Conservation (phyloP, 2,797 vertebrate genomes). For the Poeciliopsis presidionis region DNA sequence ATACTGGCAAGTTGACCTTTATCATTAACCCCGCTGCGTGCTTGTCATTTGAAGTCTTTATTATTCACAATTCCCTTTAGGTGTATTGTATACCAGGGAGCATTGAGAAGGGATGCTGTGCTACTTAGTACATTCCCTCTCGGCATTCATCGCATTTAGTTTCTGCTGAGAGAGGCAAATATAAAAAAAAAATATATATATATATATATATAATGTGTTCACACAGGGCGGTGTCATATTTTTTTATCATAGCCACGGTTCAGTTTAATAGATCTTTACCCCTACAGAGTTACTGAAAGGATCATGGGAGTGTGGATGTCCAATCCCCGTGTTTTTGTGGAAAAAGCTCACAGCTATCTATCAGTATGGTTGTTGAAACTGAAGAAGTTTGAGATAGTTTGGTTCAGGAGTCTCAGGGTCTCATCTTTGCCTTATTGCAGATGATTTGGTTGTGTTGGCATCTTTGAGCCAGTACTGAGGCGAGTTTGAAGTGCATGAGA, state of each 20-base stretch:
- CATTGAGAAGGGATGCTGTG: slow-evolving; percentile 41
- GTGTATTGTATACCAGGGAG: slow-evolving; percentile 60
- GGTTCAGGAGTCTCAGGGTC: neutral
- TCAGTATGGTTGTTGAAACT: neutral
- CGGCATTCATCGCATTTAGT: slow-evolving; percentile 41
- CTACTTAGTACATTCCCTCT: slow-evolving; percentile 51
- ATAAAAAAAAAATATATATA: too few species aligned
- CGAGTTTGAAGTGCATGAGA: neutral
- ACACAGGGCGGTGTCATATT: neutral
- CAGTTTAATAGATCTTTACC: neutral
- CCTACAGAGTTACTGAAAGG: neutral
- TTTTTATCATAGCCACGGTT: neutral
- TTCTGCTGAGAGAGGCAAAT: slow-evolving; percentile 21
- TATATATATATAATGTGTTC: neutral
- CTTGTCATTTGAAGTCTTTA: slow-evolving; percentile 84
- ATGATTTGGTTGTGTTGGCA: neutral
- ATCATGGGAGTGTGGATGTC: neutral
- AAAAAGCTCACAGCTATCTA: neutral
- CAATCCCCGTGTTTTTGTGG: neutral
- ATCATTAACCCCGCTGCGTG: slow-evolving; percentile 84
- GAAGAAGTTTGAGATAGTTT: neutral
- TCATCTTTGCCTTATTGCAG: neutral
- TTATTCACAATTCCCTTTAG: slow-evolving; percentile 75
- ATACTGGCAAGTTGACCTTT: slow-evolving; percentile 83
- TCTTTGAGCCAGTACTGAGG: neutral